Evolutionary conservation across 2,113 vertebrate species (phyloP).

Genomic region (Ancistrus triradiatus): DNA sequence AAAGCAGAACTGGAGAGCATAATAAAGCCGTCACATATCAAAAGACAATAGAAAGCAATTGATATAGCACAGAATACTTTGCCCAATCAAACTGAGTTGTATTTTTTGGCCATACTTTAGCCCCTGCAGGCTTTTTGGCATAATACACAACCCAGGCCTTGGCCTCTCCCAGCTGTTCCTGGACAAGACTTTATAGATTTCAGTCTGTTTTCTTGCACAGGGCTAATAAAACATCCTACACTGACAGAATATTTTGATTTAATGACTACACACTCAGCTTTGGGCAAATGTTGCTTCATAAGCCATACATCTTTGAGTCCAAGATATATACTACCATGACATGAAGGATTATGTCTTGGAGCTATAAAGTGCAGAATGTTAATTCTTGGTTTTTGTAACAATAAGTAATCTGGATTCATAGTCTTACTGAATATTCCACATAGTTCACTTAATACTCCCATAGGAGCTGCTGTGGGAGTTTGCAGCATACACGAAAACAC

Average conservation of each 20-base stretch:
- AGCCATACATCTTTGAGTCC: not conserved
- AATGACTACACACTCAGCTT: not conserved
- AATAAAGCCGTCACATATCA: constrained; percentile 20
- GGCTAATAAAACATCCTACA: not conserved
- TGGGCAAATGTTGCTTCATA: not conserved
- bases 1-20: not conserved
- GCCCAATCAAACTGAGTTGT: constrained; percentile 9
- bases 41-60: constrained; percentile 4
- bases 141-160: constrained; percentile 23
- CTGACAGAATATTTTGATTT: constrained; percentile 15
- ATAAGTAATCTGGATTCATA: not conserved
- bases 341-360: not conserved
- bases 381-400: too few species aligned
- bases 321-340: not conserved
- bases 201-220: constrained; percentile 6
- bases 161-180: constrained; percentile 41
- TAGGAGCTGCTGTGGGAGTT: constrained; percentile 13
- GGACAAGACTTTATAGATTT: constrained; percentile 31
- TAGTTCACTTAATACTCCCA: constrained; percentile 16
- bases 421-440: not conserved
- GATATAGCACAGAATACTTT: not conserved
- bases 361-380: too few species aligned
- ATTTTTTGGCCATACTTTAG: constrained; percentile 28
- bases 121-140: constrained; percentile 27
- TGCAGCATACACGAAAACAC: not conserved